A percentile compares a stretch with the other conserved stretches of the same genome.
phyloP scores from a whole-genome alignment of 1,140 invertebrate species.

The Drepana arcuata region DNA sequence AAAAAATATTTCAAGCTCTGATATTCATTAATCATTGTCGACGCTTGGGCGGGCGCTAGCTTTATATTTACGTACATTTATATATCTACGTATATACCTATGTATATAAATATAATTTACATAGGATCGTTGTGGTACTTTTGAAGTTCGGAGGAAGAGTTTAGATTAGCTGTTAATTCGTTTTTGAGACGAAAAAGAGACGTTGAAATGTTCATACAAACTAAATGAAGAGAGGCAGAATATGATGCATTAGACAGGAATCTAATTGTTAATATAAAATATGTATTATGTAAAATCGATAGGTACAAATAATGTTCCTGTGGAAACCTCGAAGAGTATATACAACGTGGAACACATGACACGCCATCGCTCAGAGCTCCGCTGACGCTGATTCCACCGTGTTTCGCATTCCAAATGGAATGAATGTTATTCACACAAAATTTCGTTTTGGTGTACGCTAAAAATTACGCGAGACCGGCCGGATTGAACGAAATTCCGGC shows the following conservation, averaged over 20 bases:
- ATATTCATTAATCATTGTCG: slow-evolving; percentile 56
- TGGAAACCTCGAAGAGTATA: slow-evolving; percentile 52
- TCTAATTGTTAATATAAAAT: too few species aligned
- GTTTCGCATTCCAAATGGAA: slow-evolving; percentile 66
- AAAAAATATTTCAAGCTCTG: slow-evolving; percentile 42
- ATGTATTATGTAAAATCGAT: too few species aligned
- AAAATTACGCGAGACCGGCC: slow-evolving; percentile 59
- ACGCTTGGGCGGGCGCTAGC: slow-evolving; percentile 30
- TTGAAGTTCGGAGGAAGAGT: too few species aligned
- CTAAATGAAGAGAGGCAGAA: neutral
- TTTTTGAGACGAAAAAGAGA: too few species aligned
- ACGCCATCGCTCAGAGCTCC: slow-evolving; percentile 63
- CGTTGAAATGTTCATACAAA: neutral
- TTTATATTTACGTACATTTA: slow-evolving; percentile 8
- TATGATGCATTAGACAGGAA: too few species aligned
- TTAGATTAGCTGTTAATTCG: too few species aligned
- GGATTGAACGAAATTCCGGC: slow-evolving; percentile 67
- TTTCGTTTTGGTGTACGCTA: slow-evolving; percentile 58
- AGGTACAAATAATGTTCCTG: too few species aligned
- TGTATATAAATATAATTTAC: too few species aligned
- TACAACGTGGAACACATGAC: slow-evolving; percentile 50
- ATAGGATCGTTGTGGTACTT: too few species aligned
- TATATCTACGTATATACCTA: too few species aligned
- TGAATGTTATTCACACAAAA: slow-evolving; percentile 67
- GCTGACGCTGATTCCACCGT: slow-evolving; percentile 65